A percentile compares a stretch with the other conserved stretches of the same genome.
These are phyloP conservation scores for Epirrhoe tristata DNA, from an alignment of 2,888 invertebrate genomes.

Conservation along the genomic window DNA sequence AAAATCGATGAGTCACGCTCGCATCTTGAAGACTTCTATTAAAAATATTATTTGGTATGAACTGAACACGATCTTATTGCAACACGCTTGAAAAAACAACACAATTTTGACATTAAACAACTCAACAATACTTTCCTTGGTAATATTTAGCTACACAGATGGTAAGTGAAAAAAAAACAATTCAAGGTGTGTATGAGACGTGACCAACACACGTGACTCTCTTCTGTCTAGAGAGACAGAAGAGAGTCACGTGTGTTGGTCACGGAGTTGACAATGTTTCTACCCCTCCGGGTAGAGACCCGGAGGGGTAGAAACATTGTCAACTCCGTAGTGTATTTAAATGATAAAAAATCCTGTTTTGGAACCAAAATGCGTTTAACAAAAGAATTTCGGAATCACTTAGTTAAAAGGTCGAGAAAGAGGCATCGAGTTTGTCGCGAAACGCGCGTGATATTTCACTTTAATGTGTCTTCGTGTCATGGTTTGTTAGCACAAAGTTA, in stretches of 20 bases:
- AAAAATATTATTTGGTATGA: no score
- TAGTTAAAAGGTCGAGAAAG: slow-evolving; percentile 22
- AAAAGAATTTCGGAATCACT: slow-evolving; percentile 2
- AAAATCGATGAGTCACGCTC: no score
- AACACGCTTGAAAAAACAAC: neutral
- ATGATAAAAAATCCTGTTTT: neutral
- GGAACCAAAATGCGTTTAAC: neutral
- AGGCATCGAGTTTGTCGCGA: slow-evolving; percentile 13
- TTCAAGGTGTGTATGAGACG: no score
- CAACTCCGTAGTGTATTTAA: neutral
- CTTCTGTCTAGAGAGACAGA: no score
- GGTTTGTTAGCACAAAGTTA: slow-evolving; percentile 37
- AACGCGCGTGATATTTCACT: slow-evolving; percentile 38
- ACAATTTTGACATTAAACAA: neutral
- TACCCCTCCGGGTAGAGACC: no score
- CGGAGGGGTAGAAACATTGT: no score
- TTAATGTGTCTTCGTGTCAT: slow-evolving; percentile 29
- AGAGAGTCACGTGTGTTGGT: no score
- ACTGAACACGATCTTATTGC: neutral
- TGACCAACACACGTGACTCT: no score
- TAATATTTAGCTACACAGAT: no score
- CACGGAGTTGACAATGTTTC: neutral
- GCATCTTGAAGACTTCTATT: no score
- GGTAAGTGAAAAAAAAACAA: no score
- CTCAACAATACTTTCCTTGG: neutral